Conservation (phyloP, 2,797 vertebrate genomes). For the Capromys pilorides region DNA sequence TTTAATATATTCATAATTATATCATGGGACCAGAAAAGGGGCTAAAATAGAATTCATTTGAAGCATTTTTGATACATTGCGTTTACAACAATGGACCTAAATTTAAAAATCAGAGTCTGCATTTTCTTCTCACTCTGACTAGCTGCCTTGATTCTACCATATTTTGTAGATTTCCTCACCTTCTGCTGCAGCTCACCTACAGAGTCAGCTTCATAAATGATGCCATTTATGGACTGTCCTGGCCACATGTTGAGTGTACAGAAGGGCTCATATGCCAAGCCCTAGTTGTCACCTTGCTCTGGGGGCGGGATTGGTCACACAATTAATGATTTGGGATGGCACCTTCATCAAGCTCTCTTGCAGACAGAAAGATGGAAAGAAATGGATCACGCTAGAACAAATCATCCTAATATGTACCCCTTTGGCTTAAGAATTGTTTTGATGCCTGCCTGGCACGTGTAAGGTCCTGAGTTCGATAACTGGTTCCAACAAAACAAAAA, state of each 20-base stretch:
- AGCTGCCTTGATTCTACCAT: neutral
- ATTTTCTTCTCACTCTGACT: neutral
- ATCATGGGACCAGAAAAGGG: slow-evolving; percentile 3
- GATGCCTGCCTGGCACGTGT: neutral
- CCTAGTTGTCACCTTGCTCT: neutral
- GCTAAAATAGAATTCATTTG: slow-evolving; percentile 21
- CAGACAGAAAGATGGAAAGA: neutral
- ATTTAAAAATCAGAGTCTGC: neutral
- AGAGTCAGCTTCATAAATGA: neutral
- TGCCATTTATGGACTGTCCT: neutral
- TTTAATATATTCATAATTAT: slow-evolving; percentile 54
- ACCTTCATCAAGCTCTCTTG: neutral
- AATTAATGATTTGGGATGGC: neutral
- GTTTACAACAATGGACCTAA: neutral
- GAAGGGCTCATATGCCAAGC: neutral
- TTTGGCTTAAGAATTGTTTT: neutral
- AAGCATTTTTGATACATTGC: slow-evolving; percentile 20
- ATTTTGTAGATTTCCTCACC: neutral
- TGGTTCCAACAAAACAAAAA: too few species aligned
- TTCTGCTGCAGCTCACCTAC: neutral
- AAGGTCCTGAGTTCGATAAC: too few species aligned
- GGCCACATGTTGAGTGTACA: neutral
- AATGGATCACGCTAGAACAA: neutral
- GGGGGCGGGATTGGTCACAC: neutral
- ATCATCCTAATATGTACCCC: neutral